Base-by-base conservation (phyloP, 2,888 invertebrate genomes). In the Epirrita christyi region DNA sequence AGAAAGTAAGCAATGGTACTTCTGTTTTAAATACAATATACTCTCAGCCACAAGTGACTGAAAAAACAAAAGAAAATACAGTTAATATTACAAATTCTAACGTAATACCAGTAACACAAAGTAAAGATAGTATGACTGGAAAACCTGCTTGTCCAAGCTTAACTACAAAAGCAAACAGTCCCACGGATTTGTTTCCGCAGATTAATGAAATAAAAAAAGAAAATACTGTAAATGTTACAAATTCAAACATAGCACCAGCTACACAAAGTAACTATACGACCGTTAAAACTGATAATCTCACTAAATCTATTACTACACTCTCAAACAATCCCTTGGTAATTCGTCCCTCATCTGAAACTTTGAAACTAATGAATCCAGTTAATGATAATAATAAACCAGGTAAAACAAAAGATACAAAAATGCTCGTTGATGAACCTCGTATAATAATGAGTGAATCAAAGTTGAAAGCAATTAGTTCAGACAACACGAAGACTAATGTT, bases 21-120 rank as follows among this genome's bases (percentile, higher is more conserved):
- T 68, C 70, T 13, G 61, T 65, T 14, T 55, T 70, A 11, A 74
- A 54, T 58, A 63, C 68, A 36, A 53, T 65, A 8, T 56, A 59
- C 48, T 10, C 64, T 42, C 55, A 58, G 36, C 44, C 56, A 6
- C 34, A 29, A 41, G 37, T 15, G 6, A 41, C 28, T 36, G 41
- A 53, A 37, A 58, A 34, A 28, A 61, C 50, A 64, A 38, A 63
- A 65, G 63, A 47, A 51, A 53, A 49, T 45, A 14, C 27, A 1
- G 13, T 14, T 4, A 43, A 34, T 44, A 46, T 32, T 43, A 13
- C 10, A 11, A 50, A 36, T 29, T 38, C 48, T 15, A 46, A 34
- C 28, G n/a, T 32, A 21, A 46, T 42, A 44, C 28, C 59, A 42
- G 36, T 41, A 11, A 53, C 49, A 21, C 45, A 53, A 47, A 60